A percentile compares a stretch with the other conserved stretches of the same genome.
Conservation (phyloP, 2,113 vertebrate species). For the Cygnus buccinator region DNA sequence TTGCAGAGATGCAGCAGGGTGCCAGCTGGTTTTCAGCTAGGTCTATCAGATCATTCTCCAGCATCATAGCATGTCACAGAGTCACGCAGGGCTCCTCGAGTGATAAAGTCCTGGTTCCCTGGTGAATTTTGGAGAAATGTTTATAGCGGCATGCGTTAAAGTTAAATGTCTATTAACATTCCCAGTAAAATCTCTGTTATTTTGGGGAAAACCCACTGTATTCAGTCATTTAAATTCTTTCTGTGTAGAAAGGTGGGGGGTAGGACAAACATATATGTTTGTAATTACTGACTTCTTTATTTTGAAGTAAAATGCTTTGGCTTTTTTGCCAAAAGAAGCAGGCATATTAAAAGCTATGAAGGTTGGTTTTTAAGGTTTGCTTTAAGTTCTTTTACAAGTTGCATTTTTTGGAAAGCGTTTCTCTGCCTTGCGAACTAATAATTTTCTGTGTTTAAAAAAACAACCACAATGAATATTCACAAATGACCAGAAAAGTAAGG, state of each 20-base stretch:
- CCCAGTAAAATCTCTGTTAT: background rate
- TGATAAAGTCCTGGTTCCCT: slow-evolving; percentile 4
- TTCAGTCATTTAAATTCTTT: background rate
- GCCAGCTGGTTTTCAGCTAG: slow-evolving; percentile 14
- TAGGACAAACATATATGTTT: background rate
- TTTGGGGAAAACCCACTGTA: background rate
- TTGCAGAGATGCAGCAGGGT: background rate
- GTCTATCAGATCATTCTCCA: slow-evolving; percentile 8
- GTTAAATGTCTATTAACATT: background rate
- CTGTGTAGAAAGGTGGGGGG: background rate
- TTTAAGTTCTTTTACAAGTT: background rate
- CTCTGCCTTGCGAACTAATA: background rate
- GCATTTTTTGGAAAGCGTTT: background rate
- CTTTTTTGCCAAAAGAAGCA: background rate
- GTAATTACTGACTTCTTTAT: background rate
- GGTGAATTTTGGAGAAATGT: slow-evolving; percentile 15
- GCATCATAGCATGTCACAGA: background rate
- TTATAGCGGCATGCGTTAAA: slow-evolving; percentile 27
- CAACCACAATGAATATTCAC: background rate
- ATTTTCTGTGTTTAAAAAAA: background rate
- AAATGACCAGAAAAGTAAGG: background rate
- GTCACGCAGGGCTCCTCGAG: background rate
- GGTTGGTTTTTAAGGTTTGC: background rate
- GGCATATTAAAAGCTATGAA: background rate
- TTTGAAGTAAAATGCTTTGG: background rate